These are phyloP conservation scores for Paracentrotus lividus DNA, from an alignment of 53 echinoderm and acorn worm species.

Conservation along the genomic window DNA sequence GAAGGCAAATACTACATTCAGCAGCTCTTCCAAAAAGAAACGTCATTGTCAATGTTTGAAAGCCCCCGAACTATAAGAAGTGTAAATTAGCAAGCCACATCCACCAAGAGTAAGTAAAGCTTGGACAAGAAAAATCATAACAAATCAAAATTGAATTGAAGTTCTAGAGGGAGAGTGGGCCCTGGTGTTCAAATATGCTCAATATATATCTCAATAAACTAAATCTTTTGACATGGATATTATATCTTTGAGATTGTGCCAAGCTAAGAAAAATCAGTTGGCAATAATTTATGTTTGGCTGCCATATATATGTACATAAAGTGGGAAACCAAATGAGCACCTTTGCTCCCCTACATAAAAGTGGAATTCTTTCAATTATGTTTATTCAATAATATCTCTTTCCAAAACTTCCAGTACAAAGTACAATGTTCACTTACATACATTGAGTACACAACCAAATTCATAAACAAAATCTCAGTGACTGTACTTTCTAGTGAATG, in stretches of 20 bases:
- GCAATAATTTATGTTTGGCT: not conserved
- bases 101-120: not conserved
- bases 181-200: constrained; percentile 4
- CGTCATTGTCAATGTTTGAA: not conserved
- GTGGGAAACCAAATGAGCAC: constrained; percentile 6
- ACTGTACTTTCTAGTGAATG: constrained; percentile 24
- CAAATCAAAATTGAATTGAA: not conserved
- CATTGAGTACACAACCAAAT: not conserved
- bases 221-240: not conserved
- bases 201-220: constrained; percentile 26
- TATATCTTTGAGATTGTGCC: constrained; percentile 20
- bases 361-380: constrained; percentile 38
- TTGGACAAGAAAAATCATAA: not conserved
- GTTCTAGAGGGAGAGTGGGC: not conserved
- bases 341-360: constrained; percentile 4
- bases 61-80: not conserved
- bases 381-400: constrained; percentile 47
- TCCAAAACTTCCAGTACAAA: not conserved
- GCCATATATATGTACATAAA: not conserved
- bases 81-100: not conserved
- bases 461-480: no score
- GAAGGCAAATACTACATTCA: not conserved
- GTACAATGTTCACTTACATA: constrained; percentile 24
- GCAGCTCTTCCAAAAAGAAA: not conserved
- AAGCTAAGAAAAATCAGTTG: not conserved